Evolutionary conservation across 2,888 invertebrate genomes (phyloP).

Genomic region (Nephrotoma flavescens): DNA sequence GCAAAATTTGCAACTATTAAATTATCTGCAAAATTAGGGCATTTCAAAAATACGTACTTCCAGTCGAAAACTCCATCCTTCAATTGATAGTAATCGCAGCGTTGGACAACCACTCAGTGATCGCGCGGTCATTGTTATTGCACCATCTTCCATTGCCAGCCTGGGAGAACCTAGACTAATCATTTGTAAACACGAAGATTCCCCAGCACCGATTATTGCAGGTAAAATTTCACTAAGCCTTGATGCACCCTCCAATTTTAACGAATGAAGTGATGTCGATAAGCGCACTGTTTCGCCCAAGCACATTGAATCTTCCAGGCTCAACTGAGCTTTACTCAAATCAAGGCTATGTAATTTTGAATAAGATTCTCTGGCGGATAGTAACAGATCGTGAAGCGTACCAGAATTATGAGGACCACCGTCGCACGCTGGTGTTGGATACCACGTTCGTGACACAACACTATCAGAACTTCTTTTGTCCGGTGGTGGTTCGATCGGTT

Average conservation of each 20-base stretch:
- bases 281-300: constrained; percentile 38
- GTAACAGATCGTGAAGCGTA: constrained; percentile 22
- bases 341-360: constrained; percentile 38
- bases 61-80: constrained; percentile 41
- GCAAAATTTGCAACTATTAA: neutral
- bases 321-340: constrained; percentile 39
- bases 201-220: constrained; percentile 36
- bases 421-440: constrained; percentile 37
- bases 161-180: constrained; percentile 38
- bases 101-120: constrained; percentile 30
- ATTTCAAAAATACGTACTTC: constrained; percentile 30
- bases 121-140: constrained; percentile 22
- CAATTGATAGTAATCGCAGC: constrained; percentile 35
- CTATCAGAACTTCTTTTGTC: constrained; percentile 39
- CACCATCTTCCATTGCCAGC: constrained; percentile 36
- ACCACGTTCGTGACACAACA: constrained; percentile 35
- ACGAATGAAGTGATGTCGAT: constrained; percentile 36
- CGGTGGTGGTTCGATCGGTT: constrained; percentile 31
- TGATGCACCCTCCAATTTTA: constrained; percentile 38
- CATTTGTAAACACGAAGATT: constrained; percentile 37
- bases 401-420: constrained; percentile 26
- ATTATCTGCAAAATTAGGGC: neutral
- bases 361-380: constrained; percentile 32
- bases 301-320: constrained; percentile 38
- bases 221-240: constrained; percentile 39